Base-by-base conservation (phyloP, 2,797 vertebrate species). In the Schizothorax lantsangensis region DNA sequence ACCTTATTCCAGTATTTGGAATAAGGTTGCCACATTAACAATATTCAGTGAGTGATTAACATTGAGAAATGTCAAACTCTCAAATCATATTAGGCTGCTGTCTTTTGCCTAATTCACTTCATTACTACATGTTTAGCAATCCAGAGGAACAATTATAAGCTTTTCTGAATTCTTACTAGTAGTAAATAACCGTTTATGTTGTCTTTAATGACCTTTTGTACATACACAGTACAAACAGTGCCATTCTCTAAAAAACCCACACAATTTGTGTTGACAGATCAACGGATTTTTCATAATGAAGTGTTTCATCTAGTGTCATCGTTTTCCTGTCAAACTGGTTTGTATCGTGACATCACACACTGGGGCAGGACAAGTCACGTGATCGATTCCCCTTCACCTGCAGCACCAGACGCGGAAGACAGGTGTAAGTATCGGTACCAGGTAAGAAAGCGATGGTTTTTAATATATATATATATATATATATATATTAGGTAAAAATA, bases 341-440 rank as follows among this genome's bases (percentile, higher is more conserved):
- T 73, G 19, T 33, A 19, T 45, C 43, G 49, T 89, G 86, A 90
- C 88, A 30, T 87, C 81, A 88, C 1, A 14, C 15, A 21, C 26
- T 82, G 68, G 73, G 79, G 23, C 21, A 85, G 82, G 86, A 33
- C 38, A 30, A 9, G 82, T 89, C 89, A 90, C 88, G 89, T 90
- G 89, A 83, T 64, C 33, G 40, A 74, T n/a, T 23, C 19, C 23
- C 23, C 49, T 74, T 74, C 43, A 84, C 88, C 90, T 87, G 88
- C 33, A 45, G 66, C 64, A n/a, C 79, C 64, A 77, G 87, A 33
- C 26, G 59, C 26, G 36, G 83, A 62, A 77, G 47, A 86, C 85
- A 77, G 83, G 87, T 84, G 84, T 74, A 36, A 45, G 38, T 79
- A 66, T 71, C 74, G 81, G 62, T 64, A 64, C n/a, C 30, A 84